Percentiles rank a stretch among this genome's conserved stretches.
phyloP scores from a whole-genome alignment of 2,888 invertebrate genomes.

The Alviniconcha strummeri region DNA sequence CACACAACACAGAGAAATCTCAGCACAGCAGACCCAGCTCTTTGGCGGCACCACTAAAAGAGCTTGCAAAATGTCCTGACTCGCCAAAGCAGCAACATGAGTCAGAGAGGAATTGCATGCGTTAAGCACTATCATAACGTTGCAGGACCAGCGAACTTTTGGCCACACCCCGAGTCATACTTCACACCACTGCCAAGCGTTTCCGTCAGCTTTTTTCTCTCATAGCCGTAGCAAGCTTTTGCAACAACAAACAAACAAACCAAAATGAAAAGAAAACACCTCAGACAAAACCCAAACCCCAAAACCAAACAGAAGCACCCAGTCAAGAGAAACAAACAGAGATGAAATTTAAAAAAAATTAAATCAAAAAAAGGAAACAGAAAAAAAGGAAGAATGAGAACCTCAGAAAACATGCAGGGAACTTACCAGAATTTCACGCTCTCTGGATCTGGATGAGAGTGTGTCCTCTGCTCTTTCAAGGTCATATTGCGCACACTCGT shows the following conservation, averaged over 20 bases:
- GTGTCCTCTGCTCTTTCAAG: constrained; percentile 84
- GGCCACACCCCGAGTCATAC: no score
- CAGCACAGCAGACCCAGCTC: no score
- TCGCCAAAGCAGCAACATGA: no score
- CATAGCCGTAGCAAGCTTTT: background rate
- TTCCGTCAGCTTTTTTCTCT: background rate
- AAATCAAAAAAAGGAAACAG: background rate
- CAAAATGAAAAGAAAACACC: background rate
- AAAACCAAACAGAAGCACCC: background rate
- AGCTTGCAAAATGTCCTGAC: no score
- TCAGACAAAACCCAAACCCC: background rate
- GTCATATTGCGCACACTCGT: constrained; percentile 83
- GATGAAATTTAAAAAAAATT: background rate
- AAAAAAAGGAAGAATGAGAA: background rate
- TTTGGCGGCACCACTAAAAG: no score
- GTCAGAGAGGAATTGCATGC: no score
- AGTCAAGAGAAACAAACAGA: background rate
- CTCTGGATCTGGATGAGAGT: constrained; percentile 75
- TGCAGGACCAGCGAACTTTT: no score
- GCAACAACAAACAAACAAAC: background rate
- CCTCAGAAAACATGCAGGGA: background rate
- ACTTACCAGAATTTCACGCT: constrained; percentile 74
- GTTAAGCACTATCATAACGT: no score
- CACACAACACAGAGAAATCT: no score
- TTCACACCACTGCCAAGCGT: no score